phyloP scores from a whole-genome alignment of 1,140 invertebrate species.

The Gonatopus flavifemur region DNA sequence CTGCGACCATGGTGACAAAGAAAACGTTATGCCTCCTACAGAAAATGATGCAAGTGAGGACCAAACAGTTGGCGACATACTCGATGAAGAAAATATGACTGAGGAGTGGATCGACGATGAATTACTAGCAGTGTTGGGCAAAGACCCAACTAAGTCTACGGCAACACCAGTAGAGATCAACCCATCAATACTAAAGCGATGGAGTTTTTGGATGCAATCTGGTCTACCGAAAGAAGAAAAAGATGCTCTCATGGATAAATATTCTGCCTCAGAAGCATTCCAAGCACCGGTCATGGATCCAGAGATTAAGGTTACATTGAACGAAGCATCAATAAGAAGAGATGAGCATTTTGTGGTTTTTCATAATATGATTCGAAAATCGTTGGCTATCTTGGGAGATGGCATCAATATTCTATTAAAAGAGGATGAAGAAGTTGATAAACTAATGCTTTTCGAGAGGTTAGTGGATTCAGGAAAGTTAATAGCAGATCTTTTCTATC shows the following conservation, averaged over 20 bases:
- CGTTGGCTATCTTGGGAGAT: constrained; percentile 4
- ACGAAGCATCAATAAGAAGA: constrained; percentile 9
- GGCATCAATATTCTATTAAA: constrained; percentile 1
- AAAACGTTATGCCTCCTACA: too few relatives aligned
- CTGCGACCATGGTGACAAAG: too few relatives aligned
- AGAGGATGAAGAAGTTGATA: constrained; percentile 20
- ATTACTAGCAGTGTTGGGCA: constrained; percentile 14
- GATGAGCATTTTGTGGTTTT: constrained; percentile 4
- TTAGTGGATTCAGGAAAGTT: constrained; percentile 19
- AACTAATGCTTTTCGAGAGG: constrained; percentile 10
- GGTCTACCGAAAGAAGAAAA: constrained; percentile 9
- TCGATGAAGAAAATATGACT: too few relatives aligned
- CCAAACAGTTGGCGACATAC: too few relatives aligned
- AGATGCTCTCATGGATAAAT: constrained; percentile 7
- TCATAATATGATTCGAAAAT: constrained; percentile 2
- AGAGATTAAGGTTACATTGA: constrained; percentile 2
- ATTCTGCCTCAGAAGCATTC: constrained; percentile 3
- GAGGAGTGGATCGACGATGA: too few relatives aligned
- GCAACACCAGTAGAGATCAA: constrained; percentile 11
- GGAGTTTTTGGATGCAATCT: constrained; percentile 13
- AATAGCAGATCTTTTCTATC: constrained; percentile 5
- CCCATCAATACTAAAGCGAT: constrained; percentile 7
- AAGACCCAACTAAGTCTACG: constrained; percentile 14
- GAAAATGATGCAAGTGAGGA: too few relatives aligned
- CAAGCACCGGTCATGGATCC: constrained; percentile 9